Evolutionary conservation across 2,888 invertebrate species (phyloP).

Genomic region (Phengaris alcon): DNA sequence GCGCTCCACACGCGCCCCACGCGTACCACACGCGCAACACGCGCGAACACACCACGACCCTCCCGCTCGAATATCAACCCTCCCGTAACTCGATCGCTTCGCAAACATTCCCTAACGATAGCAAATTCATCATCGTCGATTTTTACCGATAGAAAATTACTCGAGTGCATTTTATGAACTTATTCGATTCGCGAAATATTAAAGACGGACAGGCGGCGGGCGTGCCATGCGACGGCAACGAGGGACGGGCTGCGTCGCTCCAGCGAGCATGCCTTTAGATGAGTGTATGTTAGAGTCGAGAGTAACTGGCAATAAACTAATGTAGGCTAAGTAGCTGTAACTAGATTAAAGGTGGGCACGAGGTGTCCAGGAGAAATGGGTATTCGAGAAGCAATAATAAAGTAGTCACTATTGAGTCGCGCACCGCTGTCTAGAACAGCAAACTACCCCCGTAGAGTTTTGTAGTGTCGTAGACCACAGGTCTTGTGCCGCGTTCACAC

Average conservation of each 20-base stretch:
- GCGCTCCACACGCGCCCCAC: slow-evolving; percentile 23
- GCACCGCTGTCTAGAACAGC: slow-evolving; percentile 71
- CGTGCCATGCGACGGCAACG: slow-evolving; percentile 48
- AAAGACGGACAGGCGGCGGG: slow-evolving; percentile 47
- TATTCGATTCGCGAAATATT: slow-evolving; percentile 5
- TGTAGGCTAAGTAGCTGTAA: slow-evolving; percentile 64
- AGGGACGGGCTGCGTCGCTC: slow-evolving; percentile 52
- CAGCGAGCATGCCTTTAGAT: slow-evolving; percentile 68
- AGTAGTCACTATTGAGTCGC: slow-evolving; percentile 69
- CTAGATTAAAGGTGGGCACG: slow-evolving; percentile 66
- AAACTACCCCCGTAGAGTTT: slow-evolving; percentile 55
- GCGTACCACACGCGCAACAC: background rate
- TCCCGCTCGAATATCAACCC: slow-evolving; percentile 18
- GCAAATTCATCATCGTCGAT: background rate
- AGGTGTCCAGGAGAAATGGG: slow-evolving; percentile 76
- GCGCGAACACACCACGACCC: slow-evolving; percentile 3
- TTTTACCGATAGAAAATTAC: background rate
- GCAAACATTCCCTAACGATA: background rate
- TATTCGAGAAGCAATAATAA: slow-evolving; percentile 81
- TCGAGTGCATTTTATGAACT: background rate
- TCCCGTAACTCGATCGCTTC: slow-evolving; percentile 3
- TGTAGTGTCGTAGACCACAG: slow-evolving; percentile 49
- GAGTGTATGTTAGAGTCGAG: slow-evolving; percentile 66
- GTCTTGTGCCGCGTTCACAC: slow-evolving; percentile 29
- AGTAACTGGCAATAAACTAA: slow-evolving; percentile 73